Conservation (phyloP, 2,888 invertebrate genomes). For the Microchrysa polita region DNA sequence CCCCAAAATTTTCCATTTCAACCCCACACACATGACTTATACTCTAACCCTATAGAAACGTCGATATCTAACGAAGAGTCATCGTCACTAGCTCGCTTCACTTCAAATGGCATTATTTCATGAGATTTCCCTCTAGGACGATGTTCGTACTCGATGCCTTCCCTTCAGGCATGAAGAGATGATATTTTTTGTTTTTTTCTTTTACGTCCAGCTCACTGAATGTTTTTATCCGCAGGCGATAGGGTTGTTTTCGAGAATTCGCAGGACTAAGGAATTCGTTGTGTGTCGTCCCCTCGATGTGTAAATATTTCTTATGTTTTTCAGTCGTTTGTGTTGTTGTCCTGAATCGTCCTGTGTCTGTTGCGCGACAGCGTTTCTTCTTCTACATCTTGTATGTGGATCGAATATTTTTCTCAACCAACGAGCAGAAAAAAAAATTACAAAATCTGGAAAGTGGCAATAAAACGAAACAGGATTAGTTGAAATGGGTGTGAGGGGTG, state of each 20-base stretch:
- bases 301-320: background rate
- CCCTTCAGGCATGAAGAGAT: too few relatives aligned
- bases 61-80: constrained; percentile 24
- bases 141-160: background rate
- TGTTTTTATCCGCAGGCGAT: constrained; percentile 33
- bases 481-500: background rate
- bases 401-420: background rate
- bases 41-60: background rate
- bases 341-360: background rate
- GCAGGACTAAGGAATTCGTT: background rate
- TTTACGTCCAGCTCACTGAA: background rate
- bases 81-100: constrained; percentile 27
- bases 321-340: background rate
- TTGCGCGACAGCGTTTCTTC: background rate
- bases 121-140: constrained; percentile 27
- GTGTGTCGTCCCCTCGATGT: constrained; percentile 22
- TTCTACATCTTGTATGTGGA: background rate
- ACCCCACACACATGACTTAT: constrained; percentile 14
- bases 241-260: constrained; percentile 36
- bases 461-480: constrained; percentile 17
- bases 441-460: constrained; percentile 38
- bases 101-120: constrained; percentile 35
- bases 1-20: background rate
- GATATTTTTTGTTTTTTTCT: too few relatives aligned
- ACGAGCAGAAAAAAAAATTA: constrained; percentile 31